phyloP scores from a whole-genome alignment of 1,140 invertebrate species.

The Drosophila arawakana region DNA sequence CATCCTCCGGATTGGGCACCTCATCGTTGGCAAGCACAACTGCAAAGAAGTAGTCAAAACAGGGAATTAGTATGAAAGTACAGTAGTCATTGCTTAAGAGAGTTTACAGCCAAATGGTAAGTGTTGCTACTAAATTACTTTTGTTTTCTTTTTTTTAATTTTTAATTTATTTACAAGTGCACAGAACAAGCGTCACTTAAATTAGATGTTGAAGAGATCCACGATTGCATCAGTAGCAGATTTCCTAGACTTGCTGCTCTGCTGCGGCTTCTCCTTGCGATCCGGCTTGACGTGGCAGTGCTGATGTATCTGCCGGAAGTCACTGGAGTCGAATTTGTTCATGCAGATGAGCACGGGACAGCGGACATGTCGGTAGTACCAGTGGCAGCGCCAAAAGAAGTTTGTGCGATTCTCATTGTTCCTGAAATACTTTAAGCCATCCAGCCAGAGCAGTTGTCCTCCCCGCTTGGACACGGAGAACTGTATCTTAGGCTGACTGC shows the following conservation, averaged over 20 bases:
- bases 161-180: slow-evolving; percentile 59
- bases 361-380: slow-evolving; percentile 79
- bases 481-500: slow-evolving; percentile 71
- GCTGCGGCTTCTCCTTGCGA: slow-evolving; percentile 38
- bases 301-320: slow-evolving; percentile 80
- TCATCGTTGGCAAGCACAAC: slow-evolving; percentile 79
- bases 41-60: slow-evolving; percentile 46
- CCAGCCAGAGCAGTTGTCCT: slow-evolving; percentile 77
- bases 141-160: slow-evolving; percentile 16
- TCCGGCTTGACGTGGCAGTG: slow-evolving; percentile 70
- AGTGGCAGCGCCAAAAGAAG: slow-evolving; percentile 83
- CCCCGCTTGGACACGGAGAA: slow-evolving; percentile 80
- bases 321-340: slow-evolving; percentile 72
- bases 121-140: slow-evolving; percentile 4
- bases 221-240: slow-evolving; percentile 33
- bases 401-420: slow-evolving; percentile 82
- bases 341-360: slow-evolving; percentile 82
- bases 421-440: slow-evolving; percentile 79
- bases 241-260: slow-evolving; percentile 2
- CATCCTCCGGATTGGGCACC: slow-evolving; percentile 79
- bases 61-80: slow-evolving; percentile 31
- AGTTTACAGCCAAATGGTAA: slow-evolving; percentile 35
- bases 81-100: slow-evolving; percentile 1
- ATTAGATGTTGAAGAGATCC: slow-evolving; percentile 62
- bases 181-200: slow-evolving; percentile 48